Evolutionary conservation across 2,888 invertebrate genomes (phyloP).

Genomic region (Catocala sponsa): DNA sequence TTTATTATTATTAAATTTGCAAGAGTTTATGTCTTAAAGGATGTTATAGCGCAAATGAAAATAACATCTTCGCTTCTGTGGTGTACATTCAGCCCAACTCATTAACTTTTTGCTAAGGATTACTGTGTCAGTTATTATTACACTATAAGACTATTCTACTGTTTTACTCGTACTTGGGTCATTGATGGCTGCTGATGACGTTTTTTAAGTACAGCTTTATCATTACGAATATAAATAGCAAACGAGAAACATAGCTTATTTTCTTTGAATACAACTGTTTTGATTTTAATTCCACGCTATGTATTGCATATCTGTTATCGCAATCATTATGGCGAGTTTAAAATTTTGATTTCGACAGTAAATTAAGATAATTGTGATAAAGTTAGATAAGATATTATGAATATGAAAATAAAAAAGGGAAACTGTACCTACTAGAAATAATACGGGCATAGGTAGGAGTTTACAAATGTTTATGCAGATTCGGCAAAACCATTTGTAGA

Average conservation of each 20-base stretch:
- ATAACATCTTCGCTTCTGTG: constrained; percentile 2
- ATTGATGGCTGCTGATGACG: constrained; percentile 43
- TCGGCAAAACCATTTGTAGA: too few relatives aligned
- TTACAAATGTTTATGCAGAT: too few relatives aligned
- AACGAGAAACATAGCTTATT: neutral
- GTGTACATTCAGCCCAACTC: constrained; percentile 35
- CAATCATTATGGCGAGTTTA: too few relatives aligned
- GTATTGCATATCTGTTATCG: too few relatives aligned
- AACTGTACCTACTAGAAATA: too few relatives aligned
- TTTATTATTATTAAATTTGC: too few relatives aligned
- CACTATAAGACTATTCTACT: constrained; percentile 38
- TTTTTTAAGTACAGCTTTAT: constrained; percentile 25
- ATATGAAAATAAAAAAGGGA: too few relatives aligned
- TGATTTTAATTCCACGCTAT: neutral
- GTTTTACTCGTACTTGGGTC: constrained; percentile 34
- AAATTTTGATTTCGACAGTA: too few relatives aligned
- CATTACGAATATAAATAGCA: constrained; percentile 5
- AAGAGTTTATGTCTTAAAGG: neutral
- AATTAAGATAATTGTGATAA: neutral
- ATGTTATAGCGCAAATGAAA: neutral
- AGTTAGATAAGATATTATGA: neutral
- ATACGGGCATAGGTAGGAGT: too few relatives aligned
- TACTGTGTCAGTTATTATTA: constrained; percentile 46
- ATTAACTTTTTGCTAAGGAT: constrained; percentile 47
- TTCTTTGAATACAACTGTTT: neutral